phyloP scores from a whole-genome alignment of 1,140 invertebrate species.

The Temnothorax curvispinosus region DNA sequence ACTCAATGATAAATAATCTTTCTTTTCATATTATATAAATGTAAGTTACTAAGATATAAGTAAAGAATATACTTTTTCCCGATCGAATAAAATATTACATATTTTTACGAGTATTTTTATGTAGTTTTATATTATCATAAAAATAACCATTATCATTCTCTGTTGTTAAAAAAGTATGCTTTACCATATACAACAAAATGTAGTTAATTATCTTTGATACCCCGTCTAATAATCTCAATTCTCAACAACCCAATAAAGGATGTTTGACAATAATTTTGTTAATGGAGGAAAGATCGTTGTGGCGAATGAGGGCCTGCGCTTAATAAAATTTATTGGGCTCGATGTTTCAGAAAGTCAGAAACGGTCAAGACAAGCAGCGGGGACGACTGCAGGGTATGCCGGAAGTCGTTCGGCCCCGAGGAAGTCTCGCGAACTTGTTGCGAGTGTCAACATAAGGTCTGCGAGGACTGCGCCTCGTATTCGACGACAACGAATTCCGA shows the following conservation, averaged over 20 bases:
- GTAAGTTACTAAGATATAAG: background rate
- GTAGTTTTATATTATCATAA: background rate
- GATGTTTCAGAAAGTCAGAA: constrained; percentile 86
- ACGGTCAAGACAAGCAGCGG: constrained; percentile 89
- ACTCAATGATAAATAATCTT: background rate
- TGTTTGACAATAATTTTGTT: constrained; percentile 5
- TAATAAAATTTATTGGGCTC: constrained; percentile 8
- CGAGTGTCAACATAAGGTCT: constrained; percentile 95
- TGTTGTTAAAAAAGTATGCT: background rate
- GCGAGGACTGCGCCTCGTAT: constrained; percentile 96
- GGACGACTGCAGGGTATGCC: constrained; percentile 93
- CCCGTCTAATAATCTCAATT: background rate
- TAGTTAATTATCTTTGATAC: background rate
- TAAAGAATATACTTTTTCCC: background rate
- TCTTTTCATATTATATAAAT: background rate
- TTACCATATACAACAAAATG: background rate
- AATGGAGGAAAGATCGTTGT: background rate
- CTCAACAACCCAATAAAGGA: background rate
- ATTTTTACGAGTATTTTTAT: too few relatives aligned
- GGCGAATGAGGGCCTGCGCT: background rate
- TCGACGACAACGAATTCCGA: constrained; percentile 93
- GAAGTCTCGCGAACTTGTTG: constrained; percentile 94
- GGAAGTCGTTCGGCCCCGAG: constrained; percentile 94
- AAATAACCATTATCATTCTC: background rate
- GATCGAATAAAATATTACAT: background rate